Conservation (phyloP, 2,797 vertebrate species). For the Anolis apletophallus region DNA sequence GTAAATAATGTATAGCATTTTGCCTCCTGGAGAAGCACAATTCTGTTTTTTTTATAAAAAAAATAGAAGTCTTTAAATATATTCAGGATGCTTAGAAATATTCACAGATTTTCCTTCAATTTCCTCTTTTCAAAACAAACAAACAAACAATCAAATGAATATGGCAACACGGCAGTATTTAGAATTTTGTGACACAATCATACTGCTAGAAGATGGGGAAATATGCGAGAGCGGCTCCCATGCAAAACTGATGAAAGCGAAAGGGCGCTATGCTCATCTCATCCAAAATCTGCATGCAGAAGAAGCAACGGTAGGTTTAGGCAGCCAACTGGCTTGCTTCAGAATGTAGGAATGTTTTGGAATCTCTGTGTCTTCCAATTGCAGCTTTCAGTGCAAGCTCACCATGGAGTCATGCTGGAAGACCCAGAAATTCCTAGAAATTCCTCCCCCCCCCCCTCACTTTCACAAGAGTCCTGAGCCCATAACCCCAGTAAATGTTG, state of each 20-base stretch:
- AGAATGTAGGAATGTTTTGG: too few species aligned
- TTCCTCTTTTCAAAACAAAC: too few species aligned
- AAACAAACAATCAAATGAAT: neutral
- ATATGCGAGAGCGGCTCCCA: slow-evolving; percentile 84
- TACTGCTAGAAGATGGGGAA: slow-evolving; percentile 84
- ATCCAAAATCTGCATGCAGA: slow-evolving; percentile 78
- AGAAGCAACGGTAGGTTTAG: slow-evolving; percentile 75
- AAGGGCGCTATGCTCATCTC: slow-evolving; percentile 81
- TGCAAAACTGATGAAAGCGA: slow-evolving; percentile 74
- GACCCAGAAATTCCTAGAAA: too few species aligned
- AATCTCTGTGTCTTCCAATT: too few species aligned
- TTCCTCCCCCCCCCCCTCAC: too few species aligned
- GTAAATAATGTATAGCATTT: too few species aligned
- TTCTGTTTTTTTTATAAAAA: neutral
- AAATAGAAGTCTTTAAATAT: neutral
- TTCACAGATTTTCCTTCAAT: neutral
- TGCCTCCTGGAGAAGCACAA: too few species aligned
- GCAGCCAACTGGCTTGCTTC: too few species aligned
- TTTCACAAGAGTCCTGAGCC: too few species aligned
- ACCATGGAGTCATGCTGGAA: too few species aligned
- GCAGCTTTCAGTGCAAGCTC: too few species aligned
- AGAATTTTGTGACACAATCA: slow-evolving; percentile 85
- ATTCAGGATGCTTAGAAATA: neutral
- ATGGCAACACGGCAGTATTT: slow-evolving; percentile 77
- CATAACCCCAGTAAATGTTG: too few species aligned